phyloP scores from a whole-genome alignment of 2,113 vertebrate genomes.

The Circaetus gallicus region DNA sequence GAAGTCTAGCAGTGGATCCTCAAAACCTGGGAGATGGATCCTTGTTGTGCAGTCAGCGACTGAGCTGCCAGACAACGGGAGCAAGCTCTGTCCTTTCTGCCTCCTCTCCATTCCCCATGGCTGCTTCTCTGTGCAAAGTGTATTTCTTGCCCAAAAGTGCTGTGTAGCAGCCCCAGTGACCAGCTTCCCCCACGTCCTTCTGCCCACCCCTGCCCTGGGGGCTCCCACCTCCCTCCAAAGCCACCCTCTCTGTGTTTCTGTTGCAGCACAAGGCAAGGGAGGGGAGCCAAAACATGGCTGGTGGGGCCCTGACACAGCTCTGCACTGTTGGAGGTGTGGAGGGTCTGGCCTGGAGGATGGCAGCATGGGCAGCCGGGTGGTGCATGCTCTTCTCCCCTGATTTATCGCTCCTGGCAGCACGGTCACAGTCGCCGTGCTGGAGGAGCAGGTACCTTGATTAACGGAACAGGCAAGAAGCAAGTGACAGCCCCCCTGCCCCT shows the following conservation, averaged over 20 bases:
- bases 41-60: neutral
- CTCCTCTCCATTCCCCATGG: neutral
- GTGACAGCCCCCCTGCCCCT: fast-evolving
- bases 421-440: neutral
- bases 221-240: neutral
- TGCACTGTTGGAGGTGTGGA: neutral
- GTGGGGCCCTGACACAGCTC: neutral
- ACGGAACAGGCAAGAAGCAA: constrained; percentile 1
- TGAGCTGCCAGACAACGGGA: neutral
- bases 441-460: constrained; percentile 7
- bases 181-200: fast-evolving
- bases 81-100: neutral
- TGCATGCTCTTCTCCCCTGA: neutral
- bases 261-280: neutral
- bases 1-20: neutral
- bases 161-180: neutral
- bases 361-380: fast-evolving
- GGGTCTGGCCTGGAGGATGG: neutral
- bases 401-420: neutral
- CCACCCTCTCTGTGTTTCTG: neutral
- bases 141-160: neutral
- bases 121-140: neutral
- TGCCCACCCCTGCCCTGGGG: neutral
- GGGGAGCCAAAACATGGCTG: neutral
- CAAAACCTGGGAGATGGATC: neutral